phyloP scores from a whole-genome alignment of 2,888 invertebrate genomes.

The Drosophila borealis region DNA sequence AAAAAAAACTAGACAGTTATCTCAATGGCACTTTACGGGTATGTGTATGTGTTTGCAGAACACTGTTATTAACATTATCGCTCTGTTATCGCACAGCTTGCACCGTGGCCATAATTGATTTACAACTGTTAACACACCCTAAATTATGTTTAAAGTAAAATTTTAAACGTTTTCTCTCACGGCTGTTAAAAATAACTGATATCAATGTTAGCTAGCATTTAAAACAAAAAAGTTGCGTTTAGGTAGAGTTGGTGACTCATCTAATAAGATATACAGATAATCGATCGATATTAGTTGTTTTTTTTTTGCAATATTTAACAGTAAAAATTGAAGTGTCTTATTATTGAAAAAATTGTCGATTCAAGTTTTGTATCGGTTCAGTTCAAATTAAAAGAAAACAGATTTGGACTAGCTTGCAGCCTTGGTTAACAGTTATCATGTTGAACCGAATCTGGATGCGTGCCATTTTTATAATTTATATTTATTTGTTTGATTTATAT shows the following conservation, averaged over 20 bases:
- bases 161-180: not conserved
- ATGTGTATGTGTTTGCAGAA: not conserved
- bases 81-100: conserved; percentile 3
- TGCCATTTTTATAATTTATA: no score
- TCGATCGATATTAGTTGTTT: no score
- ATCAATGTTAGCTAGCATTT: not conserved
- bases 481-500: no score
- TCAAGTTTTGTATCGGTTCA: no score
- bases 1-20: not conserved
- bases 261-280: no score
- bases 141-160: not conserved
- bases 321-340: no score
- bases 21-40: not conserved
- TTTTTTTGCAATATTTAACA: no score
- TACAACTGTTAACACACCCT: not conserved
- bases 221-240: no score
- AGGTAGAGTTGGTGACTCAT: no score
- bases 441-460: no score
- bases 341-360: no score
- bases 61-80: conserved; percentile 11
- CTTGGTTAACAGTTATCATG: no score
- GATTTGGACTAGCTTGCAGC: not conserved
- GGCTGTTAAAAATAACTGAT: not conserved
- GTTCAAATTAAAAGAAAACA: not conserved
- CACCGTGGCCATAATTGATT: conserved; percentile 2